Percentiles rank a stretch among this genome's conserved stretches.
Conservation (phyloP, 2,888 invertebrate genomes). For the Branchellion lobata region DNA sequence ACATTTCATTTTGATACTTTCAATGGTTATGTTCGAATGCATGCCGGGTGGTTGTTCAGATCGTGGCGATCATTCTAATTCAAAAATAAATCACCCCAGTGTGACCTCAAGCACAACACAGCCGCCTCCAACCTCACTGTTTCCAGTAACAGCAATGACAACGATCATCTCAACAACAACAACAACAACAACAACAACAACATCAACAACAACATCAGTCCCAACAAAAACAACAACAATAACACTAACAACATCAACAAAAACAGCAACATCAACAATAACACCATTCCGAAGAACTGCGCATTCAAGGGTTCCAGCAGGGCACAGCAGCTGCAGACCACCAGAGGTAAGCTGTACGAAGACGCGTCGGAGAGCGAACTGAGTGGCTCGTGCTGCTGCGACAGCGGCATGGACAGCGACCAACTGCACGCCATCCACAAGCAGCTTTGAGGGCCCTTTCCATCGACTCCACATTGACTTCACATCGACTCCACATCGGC, state of each 20-base stretch:
- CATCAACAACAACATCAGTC: background rate
- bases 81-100: too few relatives aligned
- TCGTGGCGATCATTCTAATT: too few relatives aligned
- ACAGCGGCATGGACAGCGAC: conserved; percentile 42
- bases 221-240: background rate
- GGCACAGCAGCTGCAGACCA: background rate
- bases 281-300: background rate
- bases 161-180: background rate
- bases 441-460: background rate
- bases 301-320: background rate
- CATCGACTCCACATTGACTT: background rate
- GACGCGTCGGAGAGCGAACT: conserved; percentile 33
- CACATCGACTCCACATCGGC: background rate
- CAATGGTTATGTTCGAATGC: too few relatives aligned
- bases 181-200: background rate
- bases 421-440: conserved; percentile 4
- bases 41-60: too few relatives aligned
- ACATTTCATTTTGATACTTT: too few relatives aligned
- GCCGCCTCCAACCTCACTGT: background rate
- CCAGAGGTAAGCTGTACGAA: background rate
- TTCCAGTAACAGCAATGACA: background rate
- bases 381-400: conserved; percentile 34
- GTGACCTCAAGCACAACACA: background rate
- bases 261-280: background rate
- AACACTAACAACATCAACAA: background rate